A percentile compares a stretch with the other conserved stretches of the same genome.
These are phyloP conservation scores for Punctoribates punctum DNA, from an alignment of 2,888 invertebrate species.

Conservation along the genomic window DNA sequence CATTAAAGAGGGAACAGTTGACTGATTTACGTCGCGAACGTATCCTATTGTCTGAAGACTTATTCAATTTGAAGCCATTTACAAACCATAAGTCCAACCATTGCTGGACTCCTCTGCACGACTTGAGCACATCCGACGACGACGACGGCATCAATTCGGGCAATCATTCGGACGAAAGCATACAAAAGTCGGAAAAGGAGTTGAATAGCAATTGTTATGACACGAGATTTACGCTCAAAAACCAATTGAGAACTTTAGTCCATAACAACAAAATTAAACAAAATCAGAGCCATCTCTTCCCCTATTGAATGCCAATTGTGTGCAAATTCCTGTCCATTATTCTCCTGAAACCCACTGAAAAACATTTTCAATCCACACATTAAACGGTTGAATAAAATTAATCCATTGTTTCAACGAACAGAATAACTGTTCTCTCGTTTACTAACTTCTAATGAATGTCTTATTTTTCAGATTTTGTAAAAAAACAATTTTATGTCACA, in stretches of 20 bases:
- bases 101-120: conserved; percentile 43
- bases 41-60: conserved; percentile 34
- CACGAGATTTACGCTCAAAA: conserved; percentile 42
- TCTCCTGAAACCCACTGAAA: background rate
- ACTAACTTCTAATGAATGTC: background rate
- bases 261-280: conserved; percentile 34
- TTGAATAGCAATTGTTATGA: conserved; percentile 26
- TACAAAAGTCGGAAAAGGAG: conserved; percentile 28
- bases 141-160: conserved; percentile 43
- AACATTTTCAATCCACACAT: no score
- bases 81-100: conserved; percentile 11
- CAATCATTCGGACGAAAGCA: conserved; percentile 34
- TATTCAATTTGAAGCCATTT: conserved; percentile 32
- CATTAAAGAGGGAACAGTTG: conserved; percentile 30
- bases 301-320: background rate
- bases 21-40: conserved; percentile 21
- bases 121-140: conserved; percentile 40
- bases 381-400: background rate
- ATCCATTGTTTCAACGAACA: background rate
- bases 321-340: background rate
- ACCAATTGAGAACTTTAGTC: conserved; percentile 41
- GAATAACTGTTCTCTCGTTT: background rate
- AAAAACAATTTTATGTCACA: background rate
- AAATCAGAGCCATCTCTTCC: conserved; percentile 15
- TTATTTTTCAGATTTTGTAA: background rate